Base-by-base conservation (phyloP, 2,797 vertebrate species). In the Eulemur rubriventer region DNA sequence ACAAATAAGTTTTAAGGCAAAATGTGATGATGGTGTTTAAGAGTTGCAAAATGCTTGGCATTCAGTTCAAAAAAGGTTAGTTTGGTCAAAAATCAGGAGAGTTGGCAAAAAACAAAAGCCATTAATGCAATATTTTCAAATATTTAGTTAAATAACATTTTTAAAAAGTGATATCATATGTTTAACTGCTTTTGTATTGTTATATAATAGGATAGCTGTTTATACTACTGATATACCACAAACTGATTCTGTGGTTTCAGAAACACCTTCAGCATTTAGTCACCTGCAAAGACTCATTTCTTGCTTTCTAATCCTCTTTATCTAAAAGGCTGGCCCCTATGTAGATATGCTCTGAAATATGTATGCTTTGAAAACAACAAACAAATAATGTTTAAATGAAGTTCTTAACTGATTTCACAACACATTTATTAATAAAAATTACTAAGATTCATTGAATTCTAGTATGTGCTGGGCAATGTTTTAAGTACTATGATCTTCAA, bases 241-340 rank as follows among this genome's bases (percentile, higher is more conserved):
- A 93, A 83, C 28, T 63, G 35, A 89, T 41, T 76, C 26, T 75
- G 65, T 52, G 57, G 75, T 95, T 93, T 69, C 80, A 90, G 80
- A 91, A 76, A 83, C 17, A 80, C 52, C 63, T 97, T 87, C 75
- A 86, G 75, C 17, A 92, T 93, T 94, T 73, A 94, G 84, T 93
- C 67, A 80, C 14, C 59, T 89, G 33, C 24, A 91, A 88, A 84
- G 57, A 81, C 70, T 78, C 16, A 59, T 65, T 89, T 96, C 59
- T 92, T 75, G 22, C 14, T 91, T 79, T 95, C 91, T 52, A 63
- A 41, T 93, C 63, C 16, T 95, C 41, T 86, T 89, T n/a, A 73
- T 86, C 30, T 75, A 41, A 89, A 94, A 94, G 73, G 26, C 35
- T 90, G 12, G 46, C 41, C 30, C 30, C 28, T 52, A 52, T 17